phyloP scores from a whole-genome alignment of 2,888 invertebrate species.

The Acanthosepion lycidas region DNA sequence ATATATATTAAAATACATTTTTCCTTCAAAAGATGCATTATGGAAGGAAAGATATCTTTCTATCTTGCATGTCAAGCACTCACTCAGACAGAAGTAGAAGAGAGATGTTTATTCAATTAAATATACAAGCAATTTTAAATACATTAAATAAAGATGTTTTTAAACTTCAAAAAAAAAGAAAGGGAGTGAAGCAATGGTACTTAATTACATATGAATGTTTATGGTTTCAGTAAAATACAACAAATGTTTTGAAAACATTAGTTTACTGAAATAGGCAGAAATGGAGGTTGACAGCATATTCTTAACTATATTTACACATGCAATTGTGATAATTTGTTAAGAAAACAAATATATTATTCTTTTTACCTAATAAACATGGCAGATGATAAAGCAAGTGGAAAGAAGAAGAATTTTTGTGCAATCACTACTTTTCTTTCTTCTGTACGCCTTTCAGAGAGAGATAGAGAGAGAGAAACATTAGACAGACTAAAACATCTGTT shows the following conservation, averaged over 20 bases:
- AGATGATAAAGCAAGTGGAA: too few species aligned
- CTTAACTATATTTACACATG: neutral
- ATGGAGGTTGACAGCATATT: neutral
- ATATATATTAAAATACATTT: neutral
- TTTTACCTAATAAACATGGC: neutral
- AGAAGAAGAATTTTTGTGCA: neutral
- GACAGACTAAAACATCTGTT: neutral
- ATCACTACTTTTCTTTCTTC: neutral
- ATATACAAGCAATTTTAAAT: neutral
- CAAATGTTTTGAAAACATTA: neutral
- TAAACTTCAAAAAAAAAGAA: neutral
- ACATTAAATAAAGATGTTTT: conserved; percentile 17
- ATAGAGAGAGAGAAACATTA: neutral
- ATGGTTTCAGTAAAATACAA: neutral
- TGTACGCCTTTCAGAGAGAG: neutral
- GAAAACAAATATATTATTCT: neutral
- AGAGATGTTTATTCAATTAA: neutral
- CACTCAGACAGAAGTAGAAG: neutral
- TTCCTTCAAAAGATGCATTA: neutral
- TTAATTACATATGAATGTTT: conserved; percentile 1
- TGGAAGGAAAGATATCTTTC: neutral
- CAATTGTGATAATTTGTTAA: conserved; percentile 1
- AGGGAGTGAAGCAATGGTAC: neutral
- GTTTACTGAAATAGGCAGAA: neutral
- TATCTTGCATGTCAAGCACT: neutral